Percentiles rank a stretch among this genome's conserved stretches.
Conservation (phyloP, 2,797 vertebrate genomes). For the Halcyon chelicuti region DNA sequence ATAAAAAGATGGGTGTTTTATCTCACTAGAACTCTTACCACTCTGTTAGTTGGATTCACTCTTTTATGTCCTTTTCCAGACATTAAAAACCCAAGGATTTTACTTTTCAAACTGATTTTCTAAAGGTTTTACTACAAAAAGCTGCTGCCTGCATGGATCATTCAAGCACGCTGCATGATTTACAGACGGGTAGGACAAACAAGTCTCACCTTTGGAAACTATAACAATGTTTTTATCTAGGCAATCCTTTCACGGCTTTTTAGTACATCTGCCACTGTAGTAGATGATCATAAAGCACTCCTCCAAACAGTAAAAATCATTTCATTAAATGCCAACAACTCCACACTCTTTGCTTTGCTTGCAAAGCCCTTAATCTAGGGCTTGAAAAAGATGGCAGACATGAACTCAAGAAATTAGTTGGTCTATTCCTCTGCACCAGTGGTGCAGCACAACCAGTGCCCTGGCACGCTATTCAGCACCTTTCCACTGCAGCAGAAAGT, state of each 20-base stretch:
- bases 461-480: background rate
- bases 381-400: slow-evolving; percentile 33
- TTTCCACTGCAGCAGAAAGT: background rate
- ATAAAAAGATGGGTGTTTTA: background rate
- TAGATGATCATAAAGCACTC: background rate
- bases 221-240: background rate
- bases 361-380: background rate
- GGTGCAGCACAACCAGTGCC: background rate
- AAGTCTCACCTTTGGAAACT: background rate
- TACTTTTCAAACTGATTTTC: background rate
- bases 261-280: background rate
- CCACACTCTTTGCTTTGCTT: background rate
- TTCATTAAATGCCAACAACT: slow-evolving; percentile 37
- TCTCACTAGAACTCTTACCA: background rate
- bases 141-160: background rate
- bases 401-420: slow-evolving; percentile 5
- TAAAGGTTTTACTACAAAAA: background rate
- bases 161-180: background rate
- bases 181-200: slow-evolving; percentile 11
- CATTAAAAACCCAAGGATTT: background rate
- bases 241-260: background rate
- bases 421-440: background rate
- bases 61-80: background rate
- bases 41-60: background rate
- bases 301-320: slow-evolving; percentile 2